Base-by-base conservation (phyloP, 2,113 vertebrate species). In the Suncus etruscus region DNA sequence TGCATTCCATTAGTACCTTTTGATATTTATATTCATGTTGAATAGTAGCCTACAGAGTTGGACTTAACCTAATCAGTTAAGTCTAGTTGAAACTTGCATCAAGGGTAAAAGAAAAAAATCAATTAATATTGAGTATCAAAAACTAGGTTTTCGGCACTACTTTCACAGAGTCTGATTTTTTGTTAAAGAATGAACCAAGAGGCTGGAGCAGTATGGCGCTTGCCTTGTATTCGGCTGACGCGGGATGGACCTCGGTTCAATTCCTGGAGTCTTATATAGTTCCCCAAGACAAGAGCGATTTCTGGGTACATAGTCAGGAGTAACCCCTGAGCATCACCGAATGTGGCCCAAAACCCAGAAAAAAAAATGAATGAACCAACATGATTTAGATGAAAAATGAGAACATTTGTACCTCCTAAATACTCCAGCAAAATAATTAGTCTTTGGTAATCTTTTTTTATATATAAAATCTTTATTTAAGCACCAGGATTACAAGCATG, bases 1-100 rank as follows among this genome's bases (percentile, higher is more conserved):
- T 95, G 10, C 87, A 95, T 97, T 97, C 93, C 87, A 12, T 1
- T 83, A 69, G 80, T 70, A 81, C 73, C 81, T 94, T 96, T 96
- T 94, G 70, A 65, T 82, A 63, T 90, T 70, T 39, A 9, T 61
- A 45, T 18, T 5, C 86, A 65, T 90, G 83, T 61, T 94, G 78
- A 92, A 94, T 25, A 48, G 32, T 80, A 66, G 22, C 48, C 14
- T 65, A 63, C 89, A 61, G n/a, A 87, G 54, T 86, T 97, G 93
- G 63, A 78, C 79, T 76, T 92, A 20, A 91, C 82, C 82, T 94
- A 94, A 0, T 91, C 84, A 91, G 22, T 86, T 94, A 74, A 94
- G 0, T 92, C 20, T 89, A 91, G 86, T 68, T 94, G 73, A 91
- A 95, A 95, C 22, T 93, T 91, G 86, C n/a, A 80, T 0, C 76